Conservation (phyloP, 2,113 vertebrate species). For the Etheostoma cragini region DNA sequence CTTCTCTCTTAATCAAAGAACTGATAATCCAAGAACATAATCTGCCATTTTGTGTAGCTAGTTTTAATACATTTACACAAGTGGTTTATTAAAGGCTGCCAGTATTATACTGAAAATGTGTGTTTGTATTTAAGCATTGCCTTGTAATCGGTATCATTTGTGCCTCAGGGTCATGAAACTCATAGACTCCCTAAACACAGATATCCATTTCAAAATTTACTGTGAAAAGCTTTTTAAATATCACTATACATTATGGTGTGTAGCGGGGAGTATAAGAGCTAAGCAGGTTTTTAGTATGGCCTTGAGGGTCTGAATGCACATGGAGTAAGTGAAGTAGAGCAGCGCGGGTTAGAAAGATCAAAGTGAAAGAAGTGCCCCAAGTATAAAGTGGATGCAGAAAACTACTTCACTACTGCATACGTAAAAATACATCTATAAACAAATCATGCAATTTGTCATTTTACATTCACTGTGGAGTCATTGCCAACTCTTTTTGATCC, state of each 20-base stretch:
- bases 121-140: background rate
- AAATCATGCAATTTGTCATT: background rate
- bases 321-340: background rate
- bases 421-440: background rate
- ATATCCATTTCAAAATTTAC: constrained; percentile 14
- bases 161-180: background rate
- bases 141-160: background rate
- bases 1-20: background rate
- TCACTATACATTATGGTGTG: background rate
- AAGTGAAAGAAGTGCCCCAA: background rate
- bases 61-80: background rate
- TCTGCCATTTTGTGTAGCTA: background rate
- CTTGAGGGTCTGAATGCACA: background rate
- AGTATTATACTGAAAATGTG: background rate
- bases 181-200: background rate
- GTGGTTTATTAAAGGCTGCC: background rate
- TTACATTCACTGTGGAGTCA: background rate
- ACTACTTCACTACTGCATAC: too few relatives aligned
- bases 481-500: background rate
- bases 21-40: background rate
- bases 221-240: background rate
- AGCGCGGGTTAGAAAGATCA: background rate
- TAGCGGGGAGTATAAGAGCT: background rate
- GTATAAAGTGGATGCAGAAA: background rate
- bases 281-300: background rate